A percentile compares a stretch with the other conserved stretches of the same genome.
phyloP scores from a whole-genome alignment of 2,113 vertebrate species.

The Salvator merianae region DNA sequence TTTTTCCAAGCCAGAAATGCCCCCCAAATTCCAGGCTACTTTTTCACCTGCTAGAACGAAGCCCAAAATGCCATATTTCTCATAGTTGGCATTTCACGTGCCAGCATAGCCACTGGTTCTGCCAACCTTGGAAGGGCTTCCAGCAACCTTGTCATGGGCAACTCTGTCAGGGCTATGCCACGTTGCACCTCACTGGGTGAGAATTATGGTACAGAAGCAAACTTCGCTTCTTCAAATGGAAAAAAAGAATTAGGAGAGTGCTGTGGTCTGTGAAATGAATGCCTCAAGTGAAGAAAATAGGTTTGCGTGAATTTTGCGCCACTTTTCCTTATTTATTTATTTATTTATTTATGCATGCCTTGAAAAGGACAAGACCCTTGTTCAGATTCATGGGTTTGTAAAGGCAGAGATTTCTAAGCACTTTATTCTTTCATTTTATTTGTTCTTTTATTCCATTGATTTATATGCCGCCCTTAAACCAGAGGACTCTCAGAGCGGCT shows the following conservation, averaged over 20 bases:
- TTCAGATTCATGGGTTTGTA: constrained; percentile 35
- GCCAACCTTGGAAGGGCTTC: background rate
- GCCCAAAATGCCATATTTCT: too few relatives aligned
- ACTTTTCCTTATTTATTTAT: background rate
- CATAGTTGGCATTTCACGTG: too few relatives aligned
- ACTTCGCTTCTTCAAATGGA: background rate
- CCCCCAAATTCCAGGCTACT: too few relatives aligned
- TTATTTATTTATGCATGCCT: too few relatives aligned
- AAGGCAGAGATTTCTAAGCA: fast-evolving
- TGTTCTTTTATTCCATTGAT: too few relatives aligned
- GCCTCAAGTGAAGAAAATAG: background rate
- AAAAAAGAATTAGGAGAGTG: background rate
- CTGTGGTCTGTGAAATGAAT: background rate
- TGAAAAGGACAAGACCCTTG: background rate
- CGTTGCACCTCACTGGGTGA: too few relatives aligned
- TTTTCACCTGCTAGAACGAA: too few relatives aligned
- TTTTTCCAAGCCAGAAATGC: too few relatives aligned
- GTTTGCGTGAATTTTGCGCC: background rate
- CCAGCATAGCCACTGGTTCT: too few relatives aligned
- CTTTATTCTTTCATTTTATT: constrained; percentile 39
- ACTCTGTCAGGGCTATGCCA: too few relatives aligned
- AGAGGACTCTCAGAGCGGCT: too few relatives aligned
- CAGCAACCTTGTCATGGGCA: background rate
- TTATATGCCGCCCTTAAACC: too few relatives aligned
- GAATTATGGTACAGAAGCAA: background rate